phyloP scores from a whole-genome alignment of 2,888 invertebrate species.

The Lasioglossum malachurum region DNA sequence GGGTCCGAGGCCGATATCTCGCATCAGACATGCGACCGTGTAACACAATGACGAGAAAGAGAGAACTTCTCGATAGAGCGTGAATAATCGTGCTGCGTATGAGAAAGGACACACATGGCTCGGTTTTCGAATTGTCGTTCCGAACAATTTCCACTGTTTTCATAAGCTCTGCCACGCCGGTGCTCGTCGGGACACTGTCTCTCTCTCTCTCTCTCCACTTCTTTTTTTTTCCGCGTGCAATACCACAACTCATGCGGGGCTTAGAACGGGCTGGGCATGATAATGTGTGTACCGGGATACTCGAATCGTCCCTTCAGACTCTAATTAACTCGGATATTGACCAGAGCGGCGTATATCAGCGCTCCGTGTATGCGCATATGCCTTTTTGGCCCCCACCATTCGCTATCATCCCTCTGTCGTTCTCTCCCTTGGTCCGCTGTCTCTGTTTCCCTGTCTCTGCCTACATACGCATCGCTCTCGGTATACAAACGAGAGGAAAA shows the following conservation, averaged over 20 bases:
- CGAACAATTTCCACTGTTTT: conserved; percentile 24
- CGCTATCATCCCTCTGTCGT: neutral
- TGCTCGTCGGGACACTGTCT: neutral
- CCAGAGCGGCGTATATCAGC: conserved; percentile 55
- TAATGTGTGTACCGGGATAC: conserved; percentile 56
- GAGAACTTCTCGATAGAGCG: neutral
- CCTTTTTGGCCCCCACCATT: conserved; percentile 17
- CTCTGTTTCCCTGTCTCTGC: neutral
- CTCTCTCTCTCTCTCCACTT: neutral
- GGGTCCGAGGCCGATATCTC: neutral
- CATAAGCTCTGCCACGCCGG: conserved; percentile 30
- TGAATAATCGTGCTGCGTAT: conserved; percentile 15
- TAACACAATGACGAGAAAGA: neutral
- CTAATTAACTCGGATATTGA: conserved; percentile 76
- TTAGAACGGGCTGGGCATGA: conserved; percentile 32
- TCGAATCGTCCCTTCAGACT: conserved; percentile 69
- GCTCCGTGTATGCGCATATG: conserved; percentile 36
- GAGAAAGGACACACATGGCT: neutral
- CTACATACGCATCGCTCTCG: conserved; percentile 23
- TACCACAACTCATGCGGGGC: conserved; percentile 46
- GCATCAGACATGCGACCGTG: neutral
- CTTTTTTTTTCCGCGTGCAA: conserved; percentile 26
- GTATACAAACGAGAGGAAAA: conserved; percentile 35
- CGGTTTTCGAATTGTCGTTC: conserved; percentile 35
- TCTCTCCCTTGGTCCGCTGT: neutral